These are phyloP conservation scores for Cabera pusaria DNA, from an alignment of 2,888 invertebrate genomes.

Conservation along the genomic window DNA sequence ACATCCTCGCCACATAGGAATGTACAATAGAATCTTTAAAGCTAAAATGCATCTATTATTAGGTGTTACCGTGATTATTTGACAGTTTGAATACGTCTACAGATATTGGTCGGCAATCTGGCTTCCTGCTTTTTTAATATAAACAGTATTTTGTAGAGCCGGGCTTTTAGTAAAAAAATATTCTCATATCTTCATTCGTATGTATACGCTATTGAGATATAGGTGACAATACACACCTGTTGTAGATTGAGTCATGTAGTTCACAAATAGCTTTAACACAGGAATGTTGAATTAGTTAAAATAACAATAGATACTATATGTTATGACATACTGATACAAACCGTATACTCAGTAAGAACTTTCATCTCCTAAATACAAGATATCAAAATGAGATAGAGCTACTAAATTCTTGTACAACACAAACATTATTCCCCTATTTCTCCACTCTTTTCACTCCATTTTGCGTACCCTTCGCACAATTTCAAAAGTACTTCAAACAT, in stretches of 20 bases:
- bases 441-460: conserved; percentile 58
- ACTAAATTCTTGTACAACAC: no score
- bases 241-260: conserved; percentile 27
- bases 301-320: no score
- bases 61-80: conserved; percentile 80
- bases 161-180: conserved; percentile 55
- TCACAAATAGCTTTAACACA: conserved; percentile 9
- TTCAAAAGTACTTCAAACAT: conserved; percentile 76
- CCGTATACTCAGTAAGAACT: no score
- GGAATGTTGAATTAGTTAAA: no score
- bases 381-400: no score
- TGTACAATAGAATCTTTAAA: conserved; percentile 73
- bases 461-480: conserved; percentile 83
- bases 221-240: conserved; percentile 27
- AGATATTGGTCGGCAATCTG: conserved; percentile 80
- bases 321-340: no score
- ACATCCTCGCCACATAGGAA: conserved; percentile 51
- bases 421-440: no score
- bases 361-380: no score
- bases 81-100: conserved; percentile 83
- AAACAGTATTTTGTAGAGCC: conserved; percentile 66
- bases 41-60: conserved; percentile 75
- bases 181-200: conserved; percentile 53
- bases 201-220: conserved; percentile 56
- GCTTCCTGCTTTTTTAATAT: conserved; percentile 76